phyloP scores from a whole-genome alignment of 2,888 invertebrate species.

The Teinopalpus imperialis region DNA sequence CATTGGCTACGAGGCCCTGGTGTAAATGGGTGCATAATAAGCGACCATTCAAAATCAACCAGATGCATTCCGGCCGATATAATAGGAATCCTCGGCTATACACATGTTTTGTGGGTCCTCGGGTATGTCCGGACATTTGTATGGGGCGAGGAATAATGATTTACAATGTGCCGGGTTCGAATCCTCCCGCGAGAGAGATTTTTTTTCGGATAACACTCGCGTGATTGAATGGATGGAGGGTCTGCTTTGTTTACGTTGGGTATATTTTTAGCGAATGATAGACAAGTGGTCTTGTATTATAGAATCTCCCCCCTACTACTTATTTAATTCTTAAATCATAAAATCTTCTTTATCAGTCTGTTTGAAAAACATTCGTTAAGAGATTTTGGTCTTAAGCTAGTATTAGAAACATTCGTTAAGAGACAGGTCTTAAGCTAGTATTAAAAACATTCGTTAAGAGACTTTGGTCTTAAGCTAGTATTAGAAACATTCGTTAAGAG shows the following conservation, averaged over 20 bases:
- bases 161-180: constrained; percentile 57
- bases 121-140: constrained; percentile 69
- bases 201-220: constrained; percentile 13
- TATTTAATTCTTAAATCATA: too few relatives aligned
- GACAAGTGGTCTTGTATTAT: too few relatives aligned
- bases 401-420: too few relatives aligned
- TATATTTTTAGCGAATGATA: too few relatives aligned
- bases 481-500: too few relatives aligned
- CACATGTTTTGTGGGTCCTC: constrained; percentile 66
- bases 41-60: constrained; percentile 77
- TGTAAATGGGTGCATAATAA: constrained; percentile 82
- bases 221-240: constrained; percentile 11
- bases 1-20: constrained; percentile 39
- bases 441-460: too few relatives aligned
- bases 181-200: not conserved
- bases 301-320: too few relatives aligned
- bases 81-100: constrained; percentile 71
- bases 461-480: too few relatives aligned
- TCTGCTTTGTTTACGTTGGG: not conserved
- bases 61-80: constrained; percentile 69
- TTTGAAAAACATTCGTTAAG: too few relatives aligned
- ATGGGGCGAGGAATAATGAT: constrained; percentile 75
- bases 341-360: too few relatives aligned
- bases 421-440: too few relatives aligned
- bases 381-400: too few relatives aligned